Evolutionary conservation across 2,113 vertebrate species (phyloP), one percentile per base, ranked within the genome.

Genomic region (Sprattus sprattus): DNA sequence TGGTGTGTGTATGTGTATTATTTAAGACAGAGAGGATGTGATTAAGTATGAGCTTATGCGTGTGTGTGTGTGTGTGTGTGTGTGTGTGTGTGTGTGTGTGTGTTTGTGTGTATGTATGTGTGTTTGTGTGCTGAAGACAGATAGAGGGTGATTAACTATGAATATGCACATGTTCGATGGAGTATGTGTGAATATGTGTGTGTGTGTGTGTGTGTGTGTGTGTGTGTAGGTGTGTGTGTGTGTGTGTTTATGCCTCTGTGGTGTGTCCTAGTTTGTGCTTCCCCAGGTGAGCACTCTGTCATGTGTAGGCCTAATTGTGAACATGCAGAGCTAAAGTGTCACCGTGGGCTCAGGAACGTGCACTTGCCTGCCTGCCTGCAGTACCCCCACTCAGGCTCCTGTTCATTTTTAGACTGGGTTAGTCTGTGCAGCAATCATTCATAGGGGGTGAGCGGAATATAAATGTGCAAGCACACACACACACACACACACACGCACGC

Each of bases 31-130:
- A n/a, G 20, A 9, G 22, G 39, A 39, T 64, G 60, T 64, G 60
- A n/a, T n/a, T 54, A 71, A 86, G 16, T 16, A 20, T 86, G 67
- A 67, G 5, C 85, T 57, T 67, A 32, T 82, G 64, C 60, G 1
- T 47, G 2, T 84, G 71, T 84, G 44, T 84, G 78, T 25, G 6
- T 60, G 60, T 49, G 47, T 50, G 28, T 32, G 84, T 83, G 46
- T 50, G 60, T 54, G 25, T 44, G 28, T 39, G 45, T 78, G 46
- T 47, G 50, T 25, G 47, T 83, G 57, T 47, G 45, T 44, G 80
- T 54, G 28, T 39, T 3, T 6, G 18, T 64, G 60, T 64, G 60
- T 64, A 22, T 25, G 60, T 25, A n/a, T n/a, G 22, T 8, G 22
- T 25, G 10, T n/a, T 0, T 67, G 2, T 25, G 9, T 71, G 64